Evolutionary conservation across 1,140 invertebrate genomes (phyloP).

Genomic region (Hermetia illucens): DNA sequence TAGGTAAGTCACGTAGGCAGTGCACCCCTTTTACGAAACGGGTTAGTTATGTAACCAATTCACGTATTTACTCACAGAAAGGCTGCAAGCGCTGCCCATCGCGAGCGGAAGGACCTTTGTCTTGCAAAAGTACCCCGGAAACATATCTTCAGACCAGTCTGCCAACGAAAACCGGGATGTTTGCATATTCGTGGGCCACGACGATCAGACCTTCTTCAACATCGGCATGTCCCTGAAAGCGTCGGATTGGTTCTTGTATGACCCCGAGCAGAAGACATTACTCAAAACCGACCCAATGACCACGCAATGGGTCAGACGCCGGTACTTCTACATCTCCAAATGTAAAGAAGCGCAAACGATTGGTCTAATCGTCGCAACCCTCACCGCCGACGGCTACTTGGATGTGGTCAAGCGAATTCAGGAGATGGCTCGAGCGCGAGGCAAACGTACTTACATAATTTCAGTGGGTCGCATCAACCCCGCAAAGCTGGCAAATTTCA

Average conservation of each 20-base stretch:
- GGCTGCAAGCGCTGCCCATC: too few relatives aligned
- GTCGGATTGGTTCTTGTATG: conserved; percentile 20
- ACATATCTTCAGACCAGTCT: too few relatives aligned
- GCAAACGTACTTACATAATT: conserved; percentile 81
- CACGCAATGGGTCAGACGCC: conserved; percentile 50
- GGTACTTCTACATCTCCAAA: conserved; percentile 73
- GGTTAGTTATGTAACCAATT: too few relatives aligned
- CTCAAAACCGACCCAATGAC: conserved; percentile 20
- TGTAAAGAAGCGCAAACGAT: conserved; percentile 75
- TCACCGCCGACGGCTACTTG: conserved; percentile 68
- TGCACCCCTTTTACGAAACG: too few relatives aligned
- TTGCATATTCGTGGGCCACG: conserved; percentile 5
- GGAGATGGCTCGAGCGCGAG: conserved; percentile 49
- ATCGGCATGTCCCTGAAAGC: conserved; percentile 3
- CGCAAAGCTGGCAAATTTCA: conserved; percentile 76
- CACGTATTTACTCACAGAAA: too few relatives aligned
- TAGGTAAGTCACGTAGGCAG: too few relatives aligned
- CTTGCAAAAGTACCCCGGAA: too few relatives aligned
- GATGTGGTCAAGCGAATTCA: conserved; percentile 64
- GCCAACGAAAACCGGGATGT: too few relatives aligned
- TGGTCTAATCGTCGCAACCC: conserved; percentile 78
- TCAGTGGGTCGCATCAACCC: conserved; percentile 85
- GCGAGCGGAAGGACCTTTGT: too few relatives aligned
- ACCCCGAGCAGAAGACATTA: conserved; percentile 12
- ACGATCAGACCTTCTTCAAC: conserved; percentile 6